Percentiles rank a stretch among this genome's conserved stretches.
phyloP scores from a whole-genome alignment of 2,113 vertebrate species.

The Paracanthobrama guichenoti region DNA sequence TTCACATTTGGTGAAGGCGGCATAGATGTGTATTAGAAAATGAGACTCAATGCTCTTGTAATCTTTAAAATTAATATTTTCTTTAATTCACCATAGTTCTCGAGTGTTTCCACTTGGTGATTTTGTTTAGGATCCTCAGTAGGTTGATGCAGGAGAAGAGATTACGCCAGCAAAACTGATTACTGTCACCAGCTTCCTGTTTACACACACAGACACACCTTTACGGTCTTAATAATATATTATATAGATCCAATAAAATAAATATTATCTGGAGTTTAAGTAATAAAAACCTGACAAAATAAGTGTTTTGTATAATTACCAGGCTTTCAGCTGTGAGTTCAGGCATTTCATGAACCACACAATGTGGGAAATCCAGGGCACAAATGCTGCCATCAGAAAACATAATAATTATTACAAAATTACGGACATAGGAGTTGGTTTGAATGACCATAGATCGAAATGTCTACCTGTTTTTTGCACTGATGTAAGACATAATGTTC shows the following conservation, averaged over 20 bases:
- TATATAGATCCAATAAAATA: no score
- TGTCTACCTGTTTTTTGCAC: conserved; percentile 93
- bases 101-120: conserved; percentile 99
- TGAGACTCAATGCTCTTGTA: background rate
- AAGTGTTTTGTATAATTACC: conserved; percentile 74
- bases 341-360: conserved; percentile 88
- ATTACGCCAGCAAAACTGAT: conserved; percentile 97
- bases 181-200: conserved; percentile 92
- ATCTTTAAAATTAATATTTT: background rate
- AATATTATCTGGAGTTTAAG: background rate
- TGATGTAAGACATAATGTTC: conserved; percentile 97
- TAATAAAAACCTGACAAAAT: background rate
- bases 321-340: conserved; percentile 94
- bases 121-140: conserved; percentile 92
- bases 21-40: background rate
- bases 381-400: conserved; percentile 81
- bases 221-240: no score
- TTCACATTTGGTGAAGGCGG: background rate
- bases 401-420: background rate
- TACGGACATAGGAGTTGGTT: background rate
- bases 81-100: conserved; percentile 89
- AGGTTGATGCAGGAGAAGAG: conserved; percentile 96
- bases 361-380: conserved; percentile 89
- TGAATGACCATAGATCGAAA: background rate
- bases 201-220: conserved; percentile 47